phyloP scores from a whole-genome alignment of 2,888 invertebrate species.

The Onchidella celtica region DNA sequence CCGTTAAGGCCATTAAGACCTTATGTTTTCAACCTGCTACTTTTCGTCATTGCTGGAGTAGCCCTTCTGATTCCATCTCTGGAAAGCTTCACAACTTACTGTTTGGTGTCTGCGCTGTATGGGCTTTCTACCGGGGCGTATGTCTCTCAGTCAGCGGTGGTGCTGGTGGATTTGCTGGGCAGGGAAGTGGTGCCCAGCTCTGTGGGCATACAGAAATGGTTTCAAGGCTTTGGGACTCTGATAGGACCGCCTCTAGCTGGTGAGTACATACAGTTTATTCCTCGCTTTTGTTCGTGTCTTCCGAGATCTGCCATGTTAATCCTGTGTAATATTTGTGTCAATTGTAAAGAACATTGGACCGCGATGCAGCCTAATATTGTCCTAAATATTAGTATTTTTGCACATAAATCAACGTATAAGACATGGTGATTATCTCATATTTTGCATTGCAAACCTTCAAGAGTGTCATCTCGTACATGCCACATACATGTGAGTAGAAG shows the following conservation, averaged over 20 bases:
- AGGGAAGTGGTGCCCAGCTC: slow-evolving; percentile 65
- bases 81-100: slow-evolving; percentile 57
- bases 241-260: slow-evolving; percentile 70
- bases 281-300: not conserved
- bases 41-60: slow-evolving; percentile 54
- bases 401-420: too few relatives aligned
- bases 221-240: slow-evolving; percentile 68
- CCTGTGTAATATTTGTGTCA: too few relatives aligned
- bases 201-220: slow-evolving; percentile 66
- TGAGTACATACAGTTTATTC: slow-evolving; percentile 48
- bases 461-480: too few relatives aligned
- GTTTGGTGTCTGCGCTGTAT: slow-evolving; percentile 61
- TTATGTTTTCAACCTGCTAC: slow-evolving; percentile 61
- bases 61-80: not conserved
- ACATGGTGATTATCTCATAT: too few relatives aligned
- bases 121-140: slow-evolving; percentile 67
- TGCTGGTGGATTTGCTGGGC: slow-evolving; percentile 70
- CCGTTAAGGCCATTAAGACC: slow-evolving; percentile 60
- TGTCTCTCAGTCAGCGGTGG: slow-evolving; percentile 70
- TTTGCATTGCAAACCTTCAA: too few relatives aligned
- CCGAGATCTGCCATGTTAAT: too few relatives aligned
- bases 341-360: too few relatives aligned
- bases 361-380: too few relatives aligned
- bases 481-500: too few relatives aligned
- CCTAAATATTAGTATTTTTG: too few relatives aligned